Percentiles rank a stretch among this genome's conserved stretches.
Evolutionary conservation across 2,888 invertebrate species (phyloP).

Genomic region (Caenorhabditis sinica): DNA sequence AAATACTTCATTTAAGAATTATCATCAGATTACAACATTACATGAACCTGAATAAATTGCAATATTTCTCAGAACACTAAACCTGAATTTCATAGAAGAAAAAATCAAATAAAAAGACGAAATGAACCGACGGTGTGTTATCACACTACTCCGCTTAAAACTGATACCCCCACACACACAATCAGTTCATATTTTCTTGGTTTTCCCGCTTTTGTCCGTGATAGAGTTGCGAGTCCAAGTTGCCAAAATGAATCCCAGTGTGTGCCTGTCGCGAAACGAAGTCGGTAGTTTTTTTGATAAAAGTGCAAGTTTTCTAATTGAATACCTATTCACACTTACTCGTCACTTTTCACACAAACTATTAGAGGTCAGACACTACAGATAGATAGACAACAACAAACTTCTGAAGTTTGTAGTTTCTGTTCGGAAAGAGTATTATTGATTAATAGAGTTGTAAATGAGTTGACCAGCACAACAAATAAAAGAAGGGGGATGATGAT

Average conservation of each 20-base stretch:
- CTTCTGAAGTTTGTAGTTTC: constrained; percentile 37
- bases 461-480: constrained; percentile 52
- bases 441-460: constrained; percentile 6
- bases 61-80: constrained; percentile 26
- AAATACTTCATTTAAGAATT: too few relatives aligned
- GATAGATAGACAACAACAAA: neutral
- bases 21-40: too few relatives aligned
- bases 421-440: constrained; percentile 38
- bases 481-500: constrained; percentile 16
- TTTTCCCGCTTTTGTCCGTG: constrained; percentile 61
- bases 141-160: constrained; percentile 41
- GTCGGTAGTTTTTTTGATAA: constrained; percentile 39
- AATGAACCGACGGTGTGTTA: constrained; percentile 54
- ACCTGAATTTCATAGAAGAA: constrained; percentile 20
- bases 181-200: constrained; percentile 55
- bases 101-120: constrained; percentile 56
- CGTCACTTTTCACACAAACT: neutral
- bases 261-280: neutral
- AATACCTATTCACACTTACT: neutral
- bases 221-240: constrained; percentile 51
- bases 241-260: constrained; percentile 1
- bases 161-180: constrained; percentile 44
- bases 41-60: neutral
- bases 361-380: neutral
- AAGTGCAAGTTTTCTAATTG: constrained; percentile 35